Conservation (phyloP, 1,140 invertebrate species). For the Drosophila bifasciata region DNA sequence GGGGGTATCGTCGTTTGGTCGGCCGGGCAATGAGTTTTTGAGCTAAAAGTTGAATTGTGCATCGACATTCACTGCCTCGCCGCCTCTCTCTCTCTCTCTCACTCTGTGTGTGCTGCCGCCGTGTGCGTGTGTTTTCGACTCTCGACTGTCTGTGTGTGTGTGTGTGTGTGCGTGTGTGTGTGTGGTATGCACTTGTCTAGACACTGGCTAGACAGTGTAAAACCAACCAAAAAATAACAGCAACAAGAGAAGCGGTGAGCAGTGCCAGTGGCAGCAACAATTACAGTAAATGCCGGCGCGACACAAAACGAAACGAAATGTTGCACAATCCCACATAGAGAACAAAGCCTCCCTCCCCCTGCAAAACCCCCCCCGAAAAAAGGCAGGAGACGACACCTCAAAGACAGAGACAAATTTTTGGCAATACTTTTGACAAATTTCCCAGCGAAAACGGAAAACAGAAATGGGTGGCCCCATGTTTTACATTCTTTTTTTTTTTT, state of each 20-base stretch:
- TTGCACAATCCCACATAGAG: constrained; percentile 69
- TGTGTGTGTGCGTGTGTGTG: constrained; percentile 53
- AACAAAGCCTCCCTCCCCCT: neutral
- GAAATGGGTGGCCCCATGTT: constrained; percentile 16
- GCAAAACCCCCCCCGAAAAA: too few species aligned
- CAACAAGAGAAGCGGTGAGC: constrained; percentile 24
- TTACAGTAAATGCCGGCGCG: constrained; percentile 76
- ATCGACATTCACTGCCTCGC: constrained; percentile 57
- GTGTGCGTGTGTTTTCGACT: neutral
- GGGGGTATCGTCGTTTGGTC: constrained; percentile 23
- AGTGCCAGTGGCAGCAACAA: constrained; percentile 40
- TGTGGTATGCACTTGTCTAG: constrained; percentile 83
- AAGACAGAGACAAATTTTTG: constrained; percentile 74
- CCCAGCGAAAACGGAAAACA: constrained; percentile 11
- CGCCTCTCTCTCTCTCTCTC: neutral
- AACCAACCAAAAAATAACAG: constrained; percentile 73
- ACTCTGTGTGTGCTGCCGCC: constrained; percentile 4
- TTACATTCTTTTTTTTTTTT: constrained; percentile 34
- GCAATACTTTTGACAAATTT: constrained; percentile 62
- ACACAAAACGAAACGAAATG: constrained; percentile 78
- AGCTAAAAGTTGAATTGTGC: constrained; percentile 82
- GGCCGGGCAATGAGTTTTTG: constrained; percentile 77
- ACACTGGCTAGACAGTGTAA: constrained; percentile 83
- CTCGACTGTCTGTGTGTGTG: constrained; percentile 21
- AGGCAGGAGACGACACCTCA: constrained; percentile 10